Evolutionary conservation across 2,797 vertebrate species (phyloP).

Genomic region (Sebastes aleutianus): DNA sequence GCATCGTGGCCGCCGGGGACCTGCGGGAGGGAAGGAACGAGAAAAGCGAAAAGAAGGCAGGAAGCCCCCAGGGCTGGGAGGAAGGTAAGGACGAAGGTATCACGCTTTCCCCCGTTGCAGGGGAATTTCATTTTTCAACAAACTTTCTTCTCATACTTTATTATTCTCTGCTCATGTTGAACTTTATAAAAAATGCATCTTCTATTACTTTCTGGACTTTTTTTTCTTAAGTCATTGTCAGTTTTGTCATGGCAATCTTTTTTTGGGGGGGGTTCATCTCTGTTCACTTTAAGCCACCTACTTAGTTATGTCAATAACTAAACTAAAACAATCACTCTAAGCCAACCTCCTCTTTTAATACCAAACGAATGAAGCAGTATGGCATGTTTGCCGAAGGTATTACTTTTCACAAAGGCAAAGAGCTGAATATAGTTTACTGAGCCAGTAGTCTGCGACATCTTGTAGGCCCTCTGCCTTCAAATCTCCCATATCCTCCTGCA

Average conservation of each 20-base stretch:
- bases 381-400: conserved; percentile 2
- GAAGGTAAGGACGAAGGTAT: conserved; percentile 84
- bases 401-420: conserved; percentile 18
- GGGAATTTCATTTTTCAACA: conserved; percentile 62
- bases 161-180: not conserved
- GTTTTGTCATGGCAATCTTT: not conserved
- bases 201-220: not conserved
- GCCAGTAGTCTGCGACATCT: conserved; percentile 37
- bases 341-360: not conserved
- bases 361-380: not conserved
- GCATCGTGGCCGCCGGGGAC: conserved; percentile 75
- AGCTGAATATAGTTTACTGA: conserved; percentile 41
- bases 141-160: not conserved
- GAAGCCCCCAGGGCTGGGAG: conserved; percentile 81
- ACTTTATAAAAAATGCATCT: not conserved
- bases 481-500: conserved; percentile 46
- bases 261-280: not conserved
- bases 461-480: conserved; percentile 25
- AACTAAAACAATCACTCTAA: not conserved
- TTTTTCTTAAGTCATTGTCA: not conserved
- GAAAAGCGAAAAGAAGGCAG: conserved; percentile 62
- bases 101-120: conserved; percentile 21
- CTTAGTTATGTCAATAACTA: not conserved
- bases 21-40: conserved; percentile 58
- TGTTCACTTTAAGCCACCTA: not conserved